Base-by-base conservation (phyloP, 2,797 vertebrate species). In the Aplochiton taeniatus region DNA sequence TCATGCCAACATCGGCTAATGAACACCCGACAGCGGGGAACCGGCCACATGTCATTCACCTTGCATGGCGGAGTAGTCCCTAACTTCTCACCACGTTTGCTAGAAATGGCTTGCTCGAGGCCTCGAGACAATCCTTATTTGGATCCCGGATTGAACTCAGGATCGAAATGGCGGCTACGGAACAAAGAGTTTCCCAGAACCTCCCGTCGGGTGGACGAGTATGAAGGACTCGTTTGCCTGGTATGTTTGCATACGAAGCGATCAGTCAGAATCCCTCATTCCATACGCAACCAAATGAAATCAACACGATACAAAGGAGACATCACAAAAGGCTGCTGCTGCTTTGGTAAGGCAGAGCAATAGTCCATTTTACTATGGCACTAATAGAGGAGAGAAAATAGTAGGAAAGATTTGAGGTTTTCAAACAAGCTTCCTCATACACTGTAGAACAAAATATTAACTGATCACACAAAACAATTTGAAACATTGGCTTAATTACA, bases 401-500 rank as follows among this genome's bases (percentile, higher is more conserved):
- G 42, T 48, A 43, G 45, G 17, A 61, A 81, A 81, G 82, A n/a
- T 52, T 52, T 17, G 17, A 54, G 50, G 50, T 56, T 41, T 47
- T 60, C 56, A 59, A 68, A 68, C 65, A 41, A 41, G 58, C 60
- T 57, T 83, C 74, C 74, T 87, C 73, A 77, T 81, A 68, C 75
- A 78, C 77, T 69, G 73, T 51, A 80, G 60, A 73, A 84, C 79
- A 73, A 84, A 75, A 81, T 56, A 31, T 55, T 55, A 83, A 85
- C 63, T 79, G 73, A 85, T 85, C 82, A 75, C 79, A 85, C 78
- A 64, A 45, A 75, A 81, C 68, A 49, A 74, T 84, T 83, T 86
- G 80, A 88, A 88, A 90, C 84, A 75, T 86, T 18, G 81, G 82
- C 83, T 89, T 84, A 87, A 90, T 93, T 93, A 93, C 83, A 93